Evolutionary conservation across 2,113 vertebrate genomes (phyloP), one percentile per base, ranked within the genome.

Genomic region (Eurypyga helias): DNA sequence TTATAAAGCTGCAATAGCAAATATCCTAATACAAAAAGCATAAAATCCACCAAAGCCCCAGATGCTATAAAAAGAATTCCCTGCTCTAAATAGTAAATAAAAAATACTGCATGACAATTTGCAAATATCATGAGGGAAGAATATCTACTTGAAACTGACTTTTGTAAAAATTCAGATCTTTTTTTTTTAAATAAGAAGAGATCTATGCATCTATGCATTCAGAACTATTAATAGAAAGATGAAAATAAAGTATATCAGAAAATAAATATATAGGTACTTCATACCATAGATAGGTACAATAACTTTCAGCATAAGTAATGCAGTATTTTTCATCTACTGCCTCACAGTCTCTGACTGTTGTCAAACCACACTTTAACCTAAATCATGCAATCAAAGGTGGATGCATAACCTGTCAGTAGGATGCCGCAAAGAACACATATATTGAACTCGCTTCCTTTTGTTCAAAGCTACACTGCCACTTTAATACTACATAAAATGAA

Each of bases 401-500:
- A 88, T 70, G 86, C 46, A 72, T 13, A 83, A 86, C 57, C 86
- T 93, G 94, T 66, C 95, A 95, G 89, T 20, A 90, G 65, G 34
- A 90, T 83, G 55, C 82, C 0, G 0, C 77, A 91, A 86, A 82
- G 70, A 92, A 92, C 81, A 95, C 33, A 60, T 73, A 95, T 5
- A 90, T 25, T 58, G 62, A 57, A 89, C 83, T 86, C 3, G 9
- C 78, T 96, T 84, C 38, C 95, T 96, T 97, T 71, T 93, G 69
- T 96, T 97, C 94, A 93, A 96, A 96, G 94, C 94, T 81, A 66
- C 19, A 14, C 55, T 84, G 62, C 57, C 77, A 78, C 57, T 95
- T 93, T 86, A 94, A 77, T 31, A 87, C 82, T 79, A 86, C 70
- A 81, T 45, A 91, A 95, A 94, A 90, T 96, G 82, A 97, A 97